phyloP scores from a whole-genome alignment of 2,113 vertebrate species.

The Ochotona curzoniae region DNA sequence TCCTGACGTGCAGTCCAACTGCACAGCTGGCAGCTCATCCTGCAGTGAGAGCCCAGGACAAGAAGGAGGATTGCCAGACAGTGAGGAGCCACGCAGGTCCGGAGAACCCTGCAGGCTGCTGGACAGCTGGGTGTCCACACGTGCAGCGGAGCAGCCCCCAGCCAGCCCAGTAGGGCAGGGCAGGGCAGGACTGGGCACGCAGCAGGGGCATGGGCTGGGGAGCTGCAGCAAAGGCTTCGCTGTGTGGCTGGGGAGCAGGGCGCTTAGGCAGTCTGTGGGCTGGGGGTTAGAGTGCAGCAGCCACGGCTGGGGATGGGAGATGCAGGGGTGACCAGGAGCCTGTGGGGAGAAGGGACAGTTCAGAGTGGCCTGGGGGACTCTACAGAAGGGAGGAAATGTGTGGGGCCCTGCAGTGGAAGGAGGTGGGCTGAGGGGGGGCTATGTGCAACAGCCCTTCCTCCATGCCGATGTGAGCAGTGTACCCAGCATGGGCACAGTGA shows the following conservation, averaged over 20 bases:
- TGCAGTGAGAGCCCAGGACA: too few relatives aligned
- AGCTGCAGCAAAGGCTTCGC: too few relatives aligned
- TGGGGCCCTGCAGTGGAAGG: background rate
- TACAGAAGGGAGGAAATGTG: background rate
- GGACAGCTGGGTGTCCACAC: accelerated
- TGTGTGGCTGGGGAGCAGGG: too few relatives aligned
- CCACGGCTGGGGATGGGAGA: background rate
- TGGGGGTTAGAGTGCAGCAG: background rate
- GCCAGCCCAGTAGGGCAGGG: too few relatives aligned
- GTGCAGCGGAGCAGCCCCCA: too few relatives aligned
- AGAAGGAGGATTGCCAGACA: background rate
- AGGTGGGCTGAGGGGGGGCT: background rate
- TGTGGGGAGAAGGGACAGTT: background rate
- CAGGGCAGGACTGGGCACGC: too few relatives aligned
- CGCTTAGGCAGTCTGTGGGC: too few relatives aligned
- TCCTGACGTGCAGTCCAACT: background rate
- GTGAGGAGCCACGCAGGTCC: background rate
- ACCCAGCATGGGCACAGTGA: too few relatives aligned
- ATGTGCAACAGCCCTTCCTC: too few relatives aligned
- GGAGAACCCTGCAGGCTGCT: background rate
- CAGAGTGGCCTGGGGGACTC: background rate
- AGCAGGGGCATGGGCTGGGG: background rate
- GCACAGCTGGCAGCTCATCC: background rate
- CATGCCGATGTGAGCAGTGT: accelerated
- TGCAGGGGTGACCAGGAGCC: background rate